Conservation (phyloP, 2,113 vertebrate species). For the Oryzias celebensis region DNA sequence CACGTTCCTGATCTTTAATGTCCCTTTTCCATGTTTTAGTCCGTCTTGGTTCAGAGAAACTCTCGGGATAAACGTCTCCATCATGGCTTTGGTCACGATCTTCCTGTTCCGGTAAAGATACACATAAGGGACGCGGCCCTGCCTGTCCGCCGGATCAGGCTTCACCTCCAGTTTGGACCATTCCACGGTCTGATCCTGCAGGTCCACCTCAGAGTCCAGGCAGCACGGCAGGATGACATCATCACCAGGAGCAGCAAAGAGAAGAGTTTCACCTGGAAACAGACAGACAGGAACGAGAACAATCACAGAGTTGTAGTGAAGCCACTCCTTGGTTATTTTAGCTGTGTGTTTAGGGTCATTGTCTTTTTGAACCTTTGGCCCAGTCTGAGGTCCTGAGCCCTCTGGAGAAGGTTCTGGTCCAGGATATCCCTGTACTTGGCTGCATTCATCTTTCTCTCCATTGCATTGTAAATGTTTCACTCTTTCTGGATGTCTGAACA, state of each 20-base stretch:
- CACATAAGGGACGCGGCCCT: conserved; percentile 17
- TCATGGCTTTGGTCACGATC: background rate
- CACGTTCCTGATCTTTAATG: conserved; percentile 18
- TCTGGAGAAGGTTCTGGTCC: too few relatives aligned
- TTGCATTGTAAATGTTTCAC: too few relatives aligned
- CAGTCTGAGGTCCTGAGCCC: too few relatives aligned
- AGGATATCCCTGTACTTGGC: too few relatives aligned
- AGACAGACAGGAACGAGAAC: too few relatives aligned
- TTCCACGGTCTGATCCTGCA: background rate
- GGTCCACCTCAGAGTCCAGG: accelerated
- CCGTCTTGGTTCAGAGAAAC: background rate
- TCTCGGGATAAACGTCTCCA: background rate
- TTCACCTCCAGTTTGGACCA: background rate
- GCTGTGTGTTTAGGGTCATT: too few relatives aligned
- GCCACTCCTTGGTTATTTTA: too few relatives aligned
- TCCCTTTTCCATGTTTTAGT: conserved; percentile 23
- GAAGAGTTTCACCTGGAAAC: background rate
- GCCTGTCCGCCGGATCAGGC: conserved; percentile 4
- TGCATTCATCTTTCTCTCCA: too few relatives aligned
- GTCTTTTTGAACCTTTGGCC: too few relatives aligned
- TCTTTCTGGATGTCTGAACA: too few relatives aligned
- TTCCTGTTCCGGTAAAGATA: background rate
- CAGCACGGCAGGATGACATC: conserved; percentile 33
- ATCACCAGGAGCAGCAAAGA: accelerated
- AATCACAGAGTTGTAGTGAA: too few relatives aligned